phyloP scores from a whole-genome alignment of 2,888 invertebrate genomes.

The Crematogaster levior region DNA sequence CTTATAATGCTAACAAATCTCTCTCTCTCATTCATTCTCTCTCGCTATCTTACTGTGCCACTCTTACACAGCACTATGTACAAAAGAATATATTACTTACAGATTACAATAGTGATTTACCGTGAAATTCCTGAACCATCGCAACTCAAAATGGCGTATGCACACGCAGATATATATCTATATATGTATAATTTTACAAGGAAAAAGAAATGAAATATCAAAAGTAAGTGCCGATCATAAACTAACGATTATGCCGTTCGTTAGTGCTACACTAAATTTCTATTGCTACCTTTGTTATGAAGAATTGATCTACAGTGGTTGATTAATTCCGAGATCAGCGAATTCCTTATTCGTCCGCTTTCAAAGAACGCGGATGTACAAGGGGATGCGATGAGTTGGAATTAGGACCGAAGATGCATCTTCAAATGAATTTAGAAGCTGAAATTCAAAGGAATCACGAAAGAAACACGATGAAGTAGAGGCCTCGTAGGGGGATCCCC shows the following conservation, averaged over 20 bases:
- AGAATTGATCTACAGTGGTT: not conserved
- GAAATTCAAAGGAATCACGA: not conserved
- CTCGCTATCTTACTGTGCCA: constrained; percentile 19
- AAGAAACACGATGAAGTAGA: not conserved
- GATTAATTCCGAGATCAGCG: not conserved
- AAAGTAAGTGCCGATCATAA: constrained; percentile 33
- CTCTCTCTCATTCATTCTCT: not conserved
- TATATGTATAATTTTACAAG: constrained; percentile 28
- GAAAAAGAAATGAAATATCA: not conserved
- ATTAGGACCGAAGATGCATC: not conserved
- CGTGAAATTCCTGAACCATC: constrained; percentile 44
- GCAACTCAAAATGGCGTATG: constrained; percentile 63
- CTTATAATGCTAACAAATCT: constrained; percentile 17
- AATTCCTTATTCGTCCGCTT: not conserved
- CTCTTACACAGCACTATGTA: constrained; percentile 27
- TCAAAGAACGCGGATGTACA: not conserved
- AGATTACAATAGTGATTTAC: constrained; percentile 32
- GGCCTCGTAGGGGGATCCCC: not conserved
- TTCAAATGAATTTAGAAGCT: constrained; percentile 13
- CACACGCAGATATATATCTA: constrained; percentile 57
- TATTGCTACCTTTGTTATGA: no score
- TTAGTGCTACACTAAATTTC: constrained; percentile 29
- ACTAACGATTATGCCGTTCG: constrained; percentile 20
- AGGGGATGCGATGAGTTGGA: not conserved
- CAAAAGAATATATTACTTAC: constrained; percentile 41